These are phyloP conservation scores for Blera fallax DNA, from an alignment of 2,888 invertebrate species.

Conservation along the genomic window DNA sequence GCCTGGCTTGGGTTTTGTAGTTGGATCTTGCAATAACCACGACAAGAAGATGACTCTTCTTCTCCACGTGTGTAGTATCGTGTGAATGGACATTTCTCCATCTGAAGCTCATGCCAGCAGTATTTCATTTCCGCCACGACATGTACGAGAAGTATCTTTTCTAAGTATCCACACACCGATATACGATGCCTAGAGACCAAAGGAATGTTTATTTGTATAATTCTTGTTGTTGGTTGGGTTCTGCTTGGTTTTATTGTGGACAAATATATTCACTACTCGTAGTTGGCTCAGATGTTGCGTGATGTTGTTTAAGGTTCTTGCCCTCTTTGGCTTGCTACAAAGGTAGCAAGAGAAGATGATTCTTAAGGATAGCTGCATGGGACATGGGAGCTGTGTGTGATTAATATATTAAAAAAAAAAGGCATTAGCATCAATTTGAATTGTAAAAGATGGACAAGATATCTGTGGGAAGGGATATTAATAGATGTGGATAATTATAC, in stretches of 20 bases:
- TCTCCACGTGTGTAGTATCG: constrained; percentile 41
- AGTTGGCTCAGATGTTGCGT: constrained; percentile 60
- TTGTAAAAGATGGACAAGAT: constrained; percentile 27
- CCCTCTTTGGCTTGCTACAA: constrained; percentile 19
- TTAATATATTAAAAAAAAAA: too few species aligned
- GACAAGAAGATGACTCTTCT: constrained; percentile 25
- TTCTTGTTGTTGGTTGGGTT: not conserved
- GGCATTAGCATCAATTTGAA: constrained; percentile 65
- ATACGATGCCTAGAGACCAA: not conserved
- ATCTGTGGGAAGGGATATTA: constrained; percentile 24
- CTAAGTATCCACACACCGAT: not conserved
- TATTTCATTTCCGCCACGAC: constrained; percentile 67
- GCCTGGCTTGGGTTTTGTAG: constrained; percentile 9
- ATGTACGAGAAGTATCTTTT: constrained; percentile 4
- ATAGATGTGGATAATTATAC: constrained; percentile 9
- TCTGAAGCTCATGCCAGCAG: constrained; percentile 54
- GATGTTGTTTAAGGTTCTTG: constrained; percentile 66
- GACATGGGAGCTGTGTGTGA: constrained; percentile 29
- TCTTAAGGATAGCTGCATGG: constrained; percentile 10
- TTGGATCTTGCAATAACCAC: constrained; percentile 40
- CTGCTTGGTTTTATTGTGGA: constrained; percentile 32
- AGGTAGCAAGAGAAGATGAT: not conserved
- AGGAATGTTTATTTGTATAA: constrained; percentile 33
- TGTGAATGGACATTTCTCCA: constrained; percentile 54
- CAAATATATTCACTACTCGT: constrained; percentile 17